These are phyloP conservation scores for Muscidifurax raptorellus DNA, from an alignment of 1,140 invertebrate genomes.

Conservation along the genomic window DNA sequence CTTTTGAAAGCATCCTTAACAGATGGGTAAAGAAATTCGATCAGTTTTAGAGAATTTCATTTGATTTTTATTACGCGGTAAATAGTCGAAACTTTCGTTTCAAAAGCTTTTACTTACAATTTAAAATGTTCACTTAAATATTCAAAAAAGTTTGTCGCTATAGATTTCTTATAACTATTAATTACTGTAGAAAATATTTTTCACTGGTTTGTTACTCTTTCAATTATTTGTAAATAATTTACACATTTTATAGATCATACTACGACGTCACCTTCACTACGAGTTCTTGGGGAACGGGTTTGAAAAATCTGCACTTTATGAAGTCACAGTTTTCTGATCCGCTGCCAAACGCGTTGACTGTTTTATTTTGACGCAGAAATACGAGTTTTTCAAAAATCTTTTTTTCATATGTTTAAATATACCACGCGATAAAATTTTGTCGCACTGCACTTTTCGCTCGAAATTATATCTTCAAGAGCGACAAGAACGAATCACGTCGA, in stretches of 20 bases:
- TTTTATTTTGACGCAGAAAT: not conserved
- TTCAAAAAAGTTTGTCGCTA: too few species aligned
- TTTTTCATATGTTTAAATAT: too few species aligned
- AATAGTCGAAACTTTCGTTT: too few species aligned
- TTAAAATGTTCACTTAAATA: too few species aligned
- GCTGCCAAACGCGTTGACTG: not conserved
- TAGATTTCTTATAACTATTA: too few species aligned
- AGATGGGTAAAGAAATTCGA: not conserved
- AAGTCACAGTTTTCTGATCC: not conserved
- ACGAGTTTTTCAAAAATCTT: not conserved
- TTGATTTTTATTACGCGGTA: not conserved
- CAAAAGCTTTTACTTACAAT: too few species aligned
- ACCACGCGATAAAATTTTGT: too few species aligned
- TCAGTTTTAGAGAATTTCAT: too few species aligned
- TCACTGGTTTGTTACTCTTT: not conserved
- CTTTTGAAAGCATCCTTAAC: not conserved
- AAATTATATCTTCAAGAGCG: too few species aligned
- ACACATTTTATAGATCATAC: not conserved
- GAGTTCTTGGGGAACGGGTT: not conserved
- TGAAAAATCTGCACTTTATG: conserved; percentile 2
- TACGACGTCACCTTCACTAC: not conserved
- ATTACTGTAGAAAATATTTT: not conserved
- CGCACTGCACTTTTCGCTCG: too few species aligned
- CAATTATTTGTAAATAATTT: not conserved
- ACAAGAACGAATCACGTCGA: too few species aligned